Conservation (phyloP, 2,888 invertebrate species). For the Coleophora flavipennella region DNA sequence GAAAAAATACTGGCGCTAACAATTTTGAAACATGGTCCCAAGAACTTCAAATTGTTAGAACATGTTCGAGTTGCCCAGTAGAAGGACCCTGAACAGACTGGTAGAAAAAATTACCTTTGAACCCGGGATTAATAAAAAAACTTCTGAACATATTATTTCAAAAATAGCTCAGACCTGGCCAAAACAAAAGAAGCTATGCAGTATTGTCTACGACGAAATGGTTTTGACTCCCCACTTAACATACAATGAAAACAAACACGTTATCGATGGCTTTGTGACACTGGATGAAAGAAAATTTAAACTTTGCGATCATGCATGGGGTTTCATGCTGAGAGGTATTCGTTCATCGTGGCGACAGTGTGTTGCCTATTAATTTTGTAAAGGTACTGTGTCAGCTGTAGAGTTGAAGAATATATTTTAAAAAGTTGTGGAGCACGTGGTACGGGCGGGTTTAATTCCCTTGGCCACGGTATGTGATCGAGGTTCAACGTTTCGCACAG, state of each 20-base stretch:
- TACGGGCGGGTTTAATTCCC: conserved; percentile 11
- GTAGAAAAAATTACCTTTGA: conserved; percentile 8
- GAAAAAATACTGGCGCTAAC: too few relatives aligned
- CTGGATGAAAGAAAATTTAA: conserved; percentile 3
- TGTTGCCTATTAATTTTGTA: conserved; percentile 22
- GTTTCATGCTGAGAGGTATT: conserved; percentile 21
- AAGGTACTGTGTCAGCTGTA: conserved; percentile 9
- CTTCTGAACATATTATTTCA: conserved; percentile 11
- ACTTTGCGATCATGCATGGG: conserved; percentile 17
- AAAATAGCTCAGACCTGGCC: too few relatives aligned
- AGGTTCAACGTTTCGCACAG: conserved; percentile 18
- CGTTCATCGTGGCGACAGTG: conserved; percentile 9
- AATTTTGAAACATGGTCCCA: conserved; percentile 13
- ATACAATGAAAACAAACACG: conserved; percentile 9
- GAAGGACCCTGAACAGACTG: conserved; percentile 13
- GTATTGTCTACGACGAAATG: conserved; percentile 17
- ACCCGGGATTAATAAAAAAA: conserved; percentile 9
- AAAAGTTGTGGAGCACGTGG: conserved; percentile 11
- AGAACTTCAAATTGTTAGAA: conserved; percentile 9
- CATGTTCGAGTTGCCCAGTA: conserved; percentile 17
- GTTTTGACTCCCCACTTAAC: conserved; percentile 11
- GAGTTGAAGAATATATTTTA: conserved; percentile 16
- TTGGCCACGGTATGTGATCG: conserved; percentile 20
- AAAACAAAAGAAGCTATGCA: conserved; percentile 7
- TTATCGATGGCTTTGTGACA: conserved; percentile 15